These are phyloP conservation scores for Denticeps clupeoides DNA, from an alignment of 2,797 vertebrate genomes.

Conservation along the genomic window DNA sequence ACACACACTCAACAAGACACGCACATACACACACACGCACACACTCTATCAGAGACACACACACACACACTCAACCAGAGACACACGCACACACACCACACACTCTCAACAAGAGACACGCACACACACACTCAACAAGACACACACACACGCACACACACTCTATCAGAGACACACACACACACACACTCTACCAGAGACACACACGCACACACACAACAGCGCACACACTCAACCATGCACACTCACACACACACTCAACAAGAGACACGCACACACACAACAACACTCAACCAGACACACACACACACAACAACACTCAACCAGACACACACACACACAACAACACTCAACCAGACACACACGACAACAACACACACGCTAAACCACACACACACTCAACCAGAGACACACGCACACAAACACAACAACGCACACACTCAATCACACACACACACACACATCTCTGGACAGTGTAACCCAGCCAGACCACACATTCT, in stretches of 20 bases:
- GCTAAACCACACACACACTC: background rate
- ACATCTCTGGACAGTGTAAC: no score
- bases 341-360: background rate
- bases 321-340: background rate
- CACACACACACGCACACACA: background rate
- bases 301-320: background rate
- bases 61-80: background rate
- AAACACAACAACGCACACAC: no score
- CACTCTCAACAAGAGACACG: no score
- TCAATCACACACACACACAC: no score
- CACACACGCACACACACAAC: background rate
- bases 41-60: background rate
- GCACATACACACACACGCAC: background rate
- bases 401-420: slow-evolving; percentile 4
- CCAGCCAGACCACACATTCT: no score
- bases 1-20: background rate
- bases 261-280: background rate
- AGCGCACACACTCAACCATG: background rate
- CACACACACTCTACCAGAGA: background rate
- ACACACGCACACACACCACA: background rate
- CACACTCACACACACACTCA: background rate
- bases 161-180: background rate
- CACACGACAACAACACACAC: background rate
- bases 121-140: background rate
- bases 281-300: background rate